A percentile compares a stretch with the other conserved stretches of the same genome.
Conservation (phyloP, 2,888 invertebrate species). For the Scaptomyza flava region DNA sequence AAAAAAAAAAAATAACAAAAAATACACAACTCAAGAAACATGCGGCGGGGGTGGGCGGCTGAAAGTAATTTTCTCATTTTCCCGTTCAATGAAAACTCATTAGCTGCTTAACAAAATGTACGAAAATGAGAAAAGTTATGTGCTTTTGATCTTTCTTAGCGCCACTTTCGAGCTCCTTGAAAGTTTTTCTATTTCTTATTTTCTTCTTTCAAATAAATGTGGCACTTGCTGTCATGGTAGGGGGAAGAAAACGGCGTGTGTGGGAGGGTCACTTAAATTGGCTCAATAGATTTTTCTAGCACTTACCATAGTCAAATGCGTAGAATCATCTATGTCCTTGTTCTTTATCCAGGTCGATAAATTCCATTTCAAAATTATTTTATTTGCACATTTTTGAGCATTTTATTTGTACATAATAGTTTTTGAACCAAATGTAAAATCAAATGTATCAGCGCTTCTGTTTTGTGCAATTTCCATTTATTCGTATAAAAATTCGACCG, state of each 20-base stretch:
- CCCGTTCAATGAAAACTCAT: slow-evolving; percentile 76
- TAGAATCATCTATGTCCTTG: slow-evolving; percentile 24
- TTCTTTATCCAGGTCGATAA: not conserved
- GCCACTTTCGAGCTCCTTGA: slow-evolving; percentile 19
- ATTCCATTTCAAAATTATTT: slow-evolving; percentile 8
- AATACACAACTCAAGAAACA: slow-evolving; percentile 1
- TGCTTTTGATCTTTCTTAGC: slow-evolving; percentile 68
- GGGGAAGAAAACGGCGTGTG: not conserved
- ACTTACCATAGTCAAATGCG: slow-evolving; percentile 63
- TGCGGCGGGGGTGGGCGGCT: slow-evolving; percentile 9
- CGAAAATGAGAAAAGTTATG: slow-evolving; percentile 70
- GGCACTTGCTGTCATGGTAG: slow-evolving; percentile 1
- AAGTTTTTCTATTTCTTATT: slow-evolving; percentile 31
- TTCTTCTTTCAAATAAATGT: slow-evolving; percentile 31
- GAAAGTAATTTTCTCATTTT: slow-evolving; percentile 73
- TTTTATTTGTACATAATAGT: slow-evolving; percentile 4
- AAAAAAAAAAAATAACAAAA: slow-evolving; percentile 21
- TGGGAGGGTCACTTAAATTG: slow-evolving; percentile 9
- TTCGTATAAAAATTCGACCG: slow-evolving; percentile 68
- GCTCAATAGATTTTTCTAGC: slow-evolving; percentile 45
- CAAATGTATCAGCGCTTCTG: not conserved
- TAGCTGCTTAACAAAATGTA: slow-evolving; percentile 31
- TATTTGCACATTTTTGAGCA: slow-evolving; percentile 29
- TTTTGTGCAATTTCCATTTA: slow-evolving; percentile 39
- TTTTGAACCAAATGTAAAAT: slow-evolving; percentile 9